A percentile compares a stretch with the other conserved stretches of the same genome.
phyloP scores from a whole-genome alignment of 2,797 vertebrate genomes.

The Acipenser oxyrinchus region DNA sequence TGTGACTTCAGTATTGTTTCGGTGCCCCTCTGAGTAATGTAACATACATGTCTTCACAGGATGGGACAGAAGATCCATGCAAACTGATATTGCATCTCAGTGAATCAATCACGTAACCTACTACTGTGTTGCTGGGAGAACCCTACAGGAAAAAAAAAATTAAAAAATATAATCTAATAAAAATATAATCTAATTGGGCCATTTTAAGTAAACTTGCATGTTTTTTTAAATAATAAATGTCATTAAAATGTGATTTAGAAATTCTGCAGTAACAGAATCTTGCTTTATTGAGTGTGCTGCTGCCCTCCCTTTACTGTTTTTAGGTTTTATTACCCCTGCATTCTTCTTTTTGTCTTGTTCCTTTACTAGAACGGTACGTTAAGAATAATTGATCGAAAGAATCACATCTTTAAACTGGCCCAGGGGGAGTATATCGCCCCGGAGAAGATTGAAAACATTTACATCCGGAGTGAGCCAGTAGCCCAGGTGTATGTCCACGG shows the following conservation, averaged over 20 bases:
- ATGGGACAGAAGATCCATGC: too few species aligned
- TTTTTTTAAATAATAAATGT: too few species aligned
- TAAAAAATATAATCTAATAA: too few species aligned
- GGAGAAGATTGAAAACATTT: constrained; percentile 98
- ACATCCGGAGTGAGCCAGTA: constrained; percentile 85
- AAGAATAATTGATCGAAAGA: constrained; percentile 95
- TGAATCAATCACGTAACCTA: not conserved
- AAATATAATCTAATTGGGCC: too few species aligned
- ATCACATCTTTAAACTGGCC: constrained; percentile 97
- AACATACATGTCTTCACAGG: too few species aligned
- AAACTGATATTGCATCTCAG: too few species aligned
- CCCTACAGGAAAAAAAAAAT: too few species aligned
- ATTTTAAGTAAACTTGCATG: too few species aligned
- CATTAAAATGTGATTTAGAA: too few species aligned
- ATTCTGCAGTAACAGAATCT: too few species aligned
- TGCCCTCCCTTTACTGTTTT: not conserved
- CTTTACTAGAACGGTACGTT: constrained; percentile 79
- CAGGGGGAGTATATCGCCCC: constrained; percentile 97
- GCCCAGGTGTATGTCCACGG: constrained; percentile 90
- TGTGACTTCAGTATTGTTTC: not conserved
- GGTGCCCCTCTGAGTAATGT: not conserved
- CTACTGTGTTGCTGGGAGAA: not conserved
- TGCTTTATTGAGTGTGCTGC: not conserved
- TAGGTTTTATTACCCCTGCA: not conserved
- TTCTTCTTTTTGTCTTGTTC: constrained; percentile 17